Percentiles rank a stretch among this genome's conserved stretches.
phyloP scores from a whole-genome alignment of 1,140 invertebrate species.

The Drosophila sp. region DNA sequence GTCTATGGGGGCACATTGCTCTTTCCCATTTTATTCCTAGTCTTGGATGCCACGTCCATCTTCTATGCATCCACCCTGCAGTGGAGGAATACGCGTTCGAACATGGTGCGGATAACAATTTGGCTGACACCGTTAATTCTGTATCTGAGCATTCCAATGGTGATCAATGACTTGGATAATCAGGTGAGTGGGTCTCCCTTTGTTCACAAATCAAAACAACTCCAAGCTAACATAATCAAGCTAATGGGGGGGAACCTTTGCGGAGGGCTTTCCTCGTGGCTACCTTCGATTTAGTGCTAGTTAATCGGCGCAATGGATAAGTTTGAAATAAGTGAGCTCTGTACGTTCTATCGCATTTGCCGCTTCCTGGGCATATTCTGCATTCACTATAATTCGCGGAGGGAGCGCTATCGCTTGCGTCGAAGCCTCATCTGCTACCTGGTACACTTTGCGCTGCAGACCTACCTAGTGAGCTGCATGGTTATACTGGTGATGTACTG shows the following conservation, averaged over 20 bases:
- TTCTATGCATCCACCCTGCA: background rate
- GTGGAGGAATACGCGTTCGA: background rate
- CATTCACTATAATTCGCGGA: conserved; percentile 52
- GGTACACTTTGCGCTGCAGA: conserved; percentile 50
- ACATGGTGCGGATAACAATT: background rate
- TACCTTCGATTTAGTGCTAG: conserved; percentile 11
- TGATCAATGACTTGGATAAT: conserved; percentile 17
- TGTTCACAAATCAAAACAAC: conserved; percentile 3
- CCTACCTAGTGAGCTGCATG: conserved; percentile 50
- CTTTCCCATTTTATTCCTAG: conserved; percentile 45
- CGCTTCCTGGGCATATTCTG: conserved; percentile 67
- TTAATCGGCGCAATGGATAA: conserved; percentile 35
- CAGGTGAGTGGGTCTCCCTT: conserved; percentile 8
- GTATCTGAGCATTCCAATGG: conserved; percentile 7
- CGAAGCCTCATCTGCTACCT: conserved; percentile 58
- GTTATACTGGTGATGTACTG: conserved; percentile 41
- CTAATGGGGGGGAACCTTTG: background rate
- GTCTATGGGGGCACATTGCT: conserved; percentile 48
- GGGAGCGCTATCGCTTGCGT: conserved; percentile 35
- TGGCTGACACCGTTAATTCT: conserved; percentile 43
- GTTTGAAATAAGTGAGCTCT: conserved; percentile 33
- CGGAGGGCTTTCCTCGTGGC: background rate
- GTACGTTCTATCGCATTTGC: conserved; percentile 56
- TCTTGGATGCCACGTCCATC: conserved; percentile 5
- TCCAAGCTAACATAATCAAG: conserved; percentile 26